These are phyloP conservation scores for Corbicula japonica DNA, from an alignment of 2,888 invertebrate genomes.

Conservation along the genomic window DNA sequence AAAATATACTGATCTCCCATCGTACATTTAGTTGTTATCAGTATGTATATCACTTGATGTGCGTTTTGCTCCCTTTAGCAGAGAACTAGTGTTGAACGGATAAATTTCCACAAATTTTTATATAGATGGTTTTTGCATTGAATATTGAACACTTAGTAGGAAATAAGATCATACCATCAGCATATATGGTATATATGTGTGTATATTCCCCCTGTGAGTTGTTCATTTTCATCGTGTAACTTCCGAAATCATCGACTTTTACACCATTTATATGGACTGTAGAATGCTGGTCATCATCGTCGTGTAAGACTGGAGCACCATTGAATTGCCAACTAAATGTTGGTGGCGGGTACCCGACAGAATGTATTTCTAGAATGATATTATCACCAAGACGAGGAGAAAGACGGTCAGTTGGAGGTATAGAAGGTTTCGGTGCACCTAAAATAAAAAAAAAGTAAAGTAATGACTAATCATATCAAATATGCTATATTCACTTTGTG, in stretches of 20 bases:
- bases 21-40: too few relatives aligned
- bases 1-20: too few relatives aligned
- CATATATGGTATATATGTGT: background rate
- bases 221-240: background rate
- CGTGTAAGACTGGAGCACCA: background rate
- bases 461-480: too few relatives aligned
- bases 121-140: background rate
- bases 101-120: too few relatives aligned
- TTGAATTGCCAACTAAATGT: background rate
- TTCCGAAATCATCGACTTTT: conserved; percentile 1
- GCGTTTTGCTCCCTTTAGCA: too few relatives aligned
- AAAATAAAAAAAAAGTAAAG: too few relatives aligned
- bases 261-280: background rate
- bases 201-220: background rate
- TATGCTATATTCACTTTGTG: too few relatives aligned
- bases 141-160: background rate
- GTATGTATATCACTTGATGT: too few relatives aligned
- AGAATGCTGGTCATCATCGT: background rate
- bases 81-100: too few relatives aligned
- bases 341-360: background rate
- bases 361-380: background rate
- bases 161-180: conserved; percentile 1
- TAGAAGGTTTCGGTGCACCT: too few relatives aligned
- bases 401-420: too few relatives aligned
- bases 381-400: background rate